phyloP scores from a whole-genome alignment of 2,888 invertebrate genomes.

The Pachymerium ferrugineum region DNA sequence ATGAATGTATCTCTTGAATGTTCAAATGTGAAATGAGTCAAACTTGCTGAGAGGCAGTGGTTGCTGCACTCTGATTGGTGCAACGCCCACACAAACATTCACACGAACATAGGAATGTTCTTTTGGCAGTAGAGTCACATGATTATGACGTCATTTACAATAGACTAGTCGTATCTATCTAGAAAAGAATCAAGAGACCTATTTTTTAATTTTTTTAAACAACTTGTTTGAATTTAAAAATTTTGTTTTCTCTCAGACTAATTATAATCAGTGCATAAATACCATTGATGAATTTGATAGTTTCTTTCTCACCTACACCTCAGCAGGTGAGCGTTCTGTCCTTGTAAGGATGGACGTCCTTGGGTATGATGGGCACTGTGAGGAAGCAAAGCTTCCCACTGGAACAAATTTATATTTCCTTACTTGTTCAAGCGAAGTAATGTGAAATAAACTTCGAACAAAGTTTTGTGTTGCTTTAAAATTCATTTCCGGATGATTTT shows the following conservation, averaged over 20 bases:
- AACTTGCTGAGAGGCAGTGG: not conserved
- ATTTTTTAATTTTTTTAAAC: no score
- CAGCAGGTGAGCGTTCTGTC: not conserved
- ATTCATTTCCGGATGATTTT: slow-evolving; percentile 3
- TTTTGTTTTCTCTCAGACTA: no score
- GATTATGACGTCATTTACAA: not conserved
- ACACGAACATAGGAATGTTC: not conserved
- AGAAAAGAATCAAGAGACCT: no score
- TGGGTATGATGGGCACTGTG: not conserved
- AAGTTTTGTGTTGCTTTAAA: not conserved
- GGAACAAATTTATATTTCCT: slow-evolving; percentile 3
- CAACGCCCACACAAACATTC: not conserved
- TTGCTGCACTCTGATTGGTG: slow-evolving; percentile 18
- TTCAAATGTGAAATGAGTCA: not conserved
- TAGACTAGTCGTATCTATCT: no score
- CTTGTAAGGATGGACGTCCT: not conserved
- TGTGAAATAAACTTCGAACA: not conserved
- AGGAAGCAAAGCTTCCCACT: slow-evolving; percentile 7
- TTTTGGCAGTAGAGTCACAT: not conserved
- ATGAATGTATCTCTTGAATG: not conserved
- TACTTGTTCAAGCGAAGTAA: slow-evolving; percentile 5
- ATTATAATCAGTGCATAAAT: no score
- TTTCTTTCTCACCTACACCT: not conserved
- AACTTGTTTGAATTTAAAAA: no score
- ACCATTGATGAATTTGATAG: no score